phyloP scores from a whole-genome alignment of 1,140 invertebrate genomes.

The Telenomus remus region DNA sequence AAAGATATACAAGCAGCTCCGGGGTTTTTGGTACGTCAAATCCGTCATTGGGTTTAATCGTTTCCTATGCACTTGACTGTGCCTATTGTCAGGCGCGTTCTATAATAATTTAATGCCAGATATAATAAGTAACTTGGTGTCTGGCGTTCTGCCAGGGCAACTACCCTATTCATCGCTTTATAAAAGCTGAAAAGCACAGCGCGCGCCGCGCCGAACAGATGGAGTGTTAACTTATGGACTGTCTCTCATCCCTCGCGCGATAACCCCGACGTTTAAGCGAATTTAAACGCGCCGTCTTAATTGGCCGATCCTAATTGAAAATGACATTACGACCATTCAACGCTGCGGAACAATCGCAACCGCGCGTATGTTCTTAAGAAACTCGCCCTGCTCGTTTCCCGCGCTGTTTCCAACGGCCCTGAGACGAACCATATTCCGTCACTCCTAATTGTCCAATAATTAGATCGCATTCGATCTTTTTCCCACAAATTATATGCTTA shows the following conservation, averaged over 20 bases:
- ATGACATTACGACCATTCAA: conserved; percentile 62
- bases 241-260: conserved; percentile 57
- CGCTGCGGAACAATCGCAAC: conserved; percentile 40
- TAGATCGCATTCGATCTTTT: conserved; percentile 9
- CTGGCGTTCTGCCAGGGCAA: conserved; percentile 70
- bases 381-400: conserved; percentile 45
- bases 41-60: conserved; percentile 73
- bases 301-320: conserved; percentile 67
- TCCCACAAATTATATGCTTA: conserved; percentile 5
- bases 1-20: conserved; percentile 48
- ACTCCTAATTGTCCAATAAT: conserved; percentile 34
- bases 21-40: conserved; percentile 19
- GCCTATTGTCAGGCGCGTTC: conserved; percentile 70
- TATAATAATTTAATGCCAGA: conserved; percentile 76
- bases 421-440: conserved; percentile 18
- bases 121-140: conserved; percentile 76
- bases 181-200: conserved; percentile 68
- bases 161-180: conserved; percentile 71
- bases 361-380: conserved; percentile 40
- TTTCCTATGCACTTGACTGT: conserved; percentile 74
- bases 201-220: conserved; percentile 58
- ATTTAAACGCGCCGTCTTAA: conserved; percentile 65
- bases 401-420: conserved; percentile 11
- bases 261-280: conserved; percentile 50
- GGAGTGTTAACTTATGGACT: conserved; percentile 72